Conservation (phyloP, 2,113 vertebrate genomes). For the Antechinus flavipes region DNA sequence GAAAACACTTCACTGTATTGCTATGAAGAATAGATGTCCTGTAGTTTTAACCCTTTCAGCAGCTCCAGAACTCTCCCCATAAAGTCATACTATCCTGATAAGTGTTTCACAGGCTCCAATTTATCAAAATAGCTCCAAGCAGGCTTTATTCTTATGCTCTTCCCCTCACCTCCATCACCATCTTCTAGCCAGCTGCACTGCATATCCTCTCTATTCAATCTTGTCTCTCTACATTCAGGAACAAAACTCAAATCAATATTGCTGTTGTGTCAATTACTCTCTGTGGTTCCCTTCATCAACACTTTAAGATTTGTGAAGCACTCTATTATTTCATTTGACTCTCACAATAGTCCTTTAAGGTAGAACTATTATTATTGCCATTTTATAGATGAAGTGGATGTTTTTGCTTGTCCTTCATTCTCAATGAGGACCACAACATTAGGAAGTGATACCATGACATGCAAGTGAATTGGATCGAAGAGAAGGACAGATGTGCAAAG, state of each 20-base stretch:
- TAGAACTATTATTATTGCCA: neutral
- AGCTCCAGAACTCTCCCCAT: neutral
- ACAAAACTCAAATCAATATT: neutral
- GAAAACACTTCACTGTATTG: neutral
- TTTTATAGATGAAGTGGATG: neutral
- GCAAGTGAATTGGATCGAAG: too few relatives aligned
- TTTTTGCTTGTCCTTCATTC: too few relatives aligned
- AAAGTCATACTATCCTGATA: neutral
- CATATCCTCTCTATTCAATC: neutral
- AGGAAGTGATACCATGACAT: too few relatives aligned
- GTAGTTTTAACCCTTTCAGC: neutral
- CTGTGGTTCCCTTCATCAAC: neutral
- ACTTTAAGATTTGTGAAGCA: neutral
- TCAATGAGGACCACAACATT: too few relatives aligned
- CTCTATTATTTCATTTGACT: neutral
- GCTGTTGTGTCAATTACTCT: neutral
- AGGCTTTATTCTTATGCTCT: neutral
- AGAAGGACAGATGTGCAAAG: too few relatives aligned
- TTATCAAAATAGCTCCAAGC: neutral
- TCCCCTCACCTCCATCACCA: neutral
- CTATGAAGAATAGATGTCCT: neutral
- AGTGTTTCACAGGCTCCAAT: neutral
- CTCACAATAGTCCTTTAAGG: neutral
- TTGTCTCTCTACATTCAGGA: neutral
- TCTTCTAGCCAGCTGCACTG: neutral